phyloP scores from a whole-genome alignment of 2,888 invertebrate species.

The Gymnosoma rotundatum region DNA sequence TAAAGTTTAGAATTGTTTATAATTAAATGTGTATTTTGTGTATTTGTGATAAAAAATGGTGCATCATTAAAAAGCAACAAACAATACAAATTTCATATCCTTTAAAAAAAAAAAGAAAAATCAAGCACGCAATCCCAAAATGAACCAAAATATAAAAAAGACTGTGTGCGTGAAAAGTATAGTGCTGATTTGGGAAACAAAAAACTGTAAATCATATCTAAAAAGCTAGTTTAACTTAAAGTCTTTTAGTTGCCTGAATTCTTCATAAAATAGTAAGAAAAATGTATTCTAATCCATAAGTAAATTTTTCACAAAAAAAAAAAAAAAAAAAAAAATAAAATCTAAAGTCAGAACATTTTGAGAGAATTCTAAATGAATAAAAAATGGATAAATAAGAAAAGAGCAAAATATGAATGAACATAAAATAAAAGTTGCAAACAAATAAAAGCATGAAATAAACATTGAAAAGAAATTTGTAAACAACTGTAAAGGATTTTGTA shows the following conservation, averaged over 20 bases:
- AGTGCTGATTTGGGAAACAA: not conserved
- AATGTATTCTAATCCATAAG: too few species aligned
- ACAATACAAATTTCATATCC: conserved; percentile 20
- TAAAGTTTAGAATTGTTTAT: not conserved
- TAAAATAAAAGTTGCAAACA: not conserved
- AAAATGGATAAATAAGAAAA: not conserved
- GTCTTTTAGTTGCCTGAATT: too few species aligned
- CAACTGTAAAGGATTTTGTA: conserved; percentile 1
- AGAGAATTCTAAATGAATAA: not conserved
- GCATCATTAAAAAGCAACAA: conserved; percentile 61
- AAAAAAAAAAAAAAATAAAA: too few species aligned
- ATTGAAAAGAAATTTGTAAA: conserved; percentile 26
- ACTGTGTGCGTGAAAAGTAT: conserved; percentile 1
- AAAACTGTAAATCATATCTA: not conserved
- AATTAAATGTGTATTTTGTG: not conserved
- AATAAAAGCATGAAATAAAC: not conserved
- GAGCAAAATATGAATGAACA: too few species aligned
- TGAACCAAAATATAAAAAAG: not conserved
- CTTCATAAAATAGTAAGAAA: too few species aligned
- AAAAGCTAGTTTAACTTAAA: too few species aligned
- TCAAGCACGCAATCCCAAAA: conserved; percentile 8
- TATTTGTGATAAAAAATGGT: conserved; percentile 48
- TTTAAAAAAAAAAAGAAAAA: not conserved
- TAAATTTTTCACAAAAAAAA: too few species aligned
- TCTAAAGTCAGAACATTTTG: too few species aligned